Evolutionary conservation across 2,113 vertebrate species (phyloP), one percentile per base, ranked within the genome.

Genomic region (Hirundichthys speculiger): DNA sequence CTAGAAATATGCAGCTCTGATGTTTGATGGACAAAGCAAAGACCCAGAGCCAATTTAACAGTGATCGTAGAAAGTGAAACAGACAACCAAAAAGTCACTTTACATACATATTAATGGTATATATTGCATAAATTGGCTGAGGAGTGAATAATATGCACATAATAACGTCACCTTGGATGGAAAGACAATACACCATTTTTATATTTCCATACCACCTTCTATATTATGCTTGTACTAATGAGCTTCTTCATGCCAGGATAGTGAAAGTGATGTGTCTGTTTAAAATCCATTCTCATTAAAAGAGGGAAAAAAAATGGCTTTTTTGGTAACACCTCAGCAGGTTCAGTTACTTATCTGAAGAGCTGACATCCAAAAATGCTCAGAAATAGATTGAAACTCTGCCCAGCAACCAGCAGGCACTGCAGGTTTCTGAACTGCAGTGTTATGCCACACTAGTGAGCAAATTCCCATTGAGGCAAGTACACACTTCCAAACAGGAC

Each of bases 161-260:
- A 76, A 66, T 82, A 74, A 73, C 47, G 50, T 24, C 58, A 64
- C 55, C 62, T 74, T 47, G 69, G 67, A 63, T 51, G 62, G 50
- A 82, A 42, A 63, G 61, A 73, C 69, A 63, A 66, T 55, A 55
- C 55, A 69, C 38, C 25, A 75, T 74, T 83, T 79, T 63, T 79
- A 82, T 47, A 64, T 76, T 49, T 71, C 59, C 13, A 56, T 63
- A 25, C 48, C 54, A 54, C 40, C 77, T 63, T 64, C 58, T 88
- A 70, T 83, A 73, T 87, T 80, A 87, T 89, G 86, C 78, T 77
- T 83, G 83, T 80, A 75, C 14, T 76, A 75, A 89, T 83, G 56
- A 79, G 77, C 24, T 41, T 79, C 53, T 56, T 65, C 18, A 18
- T 75, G 71, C 61, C 18, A 24, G 79, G 75, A 69, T 47, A 54